Conservation (phyloP, 2,888 invertebrate species). For the Onthophagus sagittarius region DNA sequence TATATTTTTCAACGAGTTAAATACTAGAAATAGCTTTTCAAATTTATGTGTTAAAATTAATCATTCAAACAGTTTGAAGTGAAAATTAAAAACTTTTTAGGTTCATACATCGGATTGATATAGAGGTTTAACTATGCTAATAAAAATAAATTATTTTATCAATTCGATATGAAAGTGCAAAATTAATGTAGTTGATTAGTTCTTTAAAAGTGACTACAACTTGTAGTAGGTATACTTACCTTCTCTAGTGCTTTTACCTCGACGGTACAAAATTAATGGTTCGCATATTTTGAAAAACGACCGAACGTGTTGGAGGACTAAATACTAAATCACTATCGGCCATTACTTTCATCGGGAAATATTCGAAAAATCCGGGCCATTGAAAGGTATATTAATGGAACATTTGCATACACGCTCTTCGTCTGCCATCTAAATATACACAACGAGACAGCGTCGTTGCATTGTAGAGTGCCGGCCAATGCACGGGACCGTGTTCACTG, state of each 20-base stretch:
- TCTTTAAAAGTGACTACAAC: neutral
- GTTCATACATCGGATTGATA: too few species aligned
- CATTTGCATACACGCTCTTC: conserved; percentile 13
- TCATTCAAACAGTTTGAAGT: too few species aligned
- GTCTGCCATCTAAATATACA: conserved; percentile 15
- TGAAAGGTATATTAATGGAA: conserved; percentile 15
- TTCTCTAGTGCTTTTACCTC: neutral
- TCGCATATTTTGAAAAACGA: neutral
- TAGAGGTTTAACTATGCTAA: too few species aligned
- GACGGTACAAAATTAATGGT: neutral
- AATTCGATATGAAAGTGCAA: neutral
- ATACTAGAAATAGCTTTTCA: too few species aligned
- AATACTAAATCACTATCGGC: neutral
- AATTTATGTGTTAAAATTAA: too few species aligned
- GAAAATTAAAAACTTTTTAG: too few species aligned
- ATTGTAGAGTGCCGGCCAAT: conserved; percentile 8
- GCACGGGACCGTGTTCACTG: conserved; percentile 30
- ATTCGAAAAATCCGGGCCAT: conserved; percentile 4
- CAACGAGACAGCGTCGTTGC: conserved; percentile 1
- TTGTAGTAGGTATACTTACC: neutral
- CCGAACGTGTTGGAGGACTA: neutral
- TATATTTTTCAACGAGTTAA: too few species aligned
- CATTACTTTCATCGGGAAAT: conserved; percentile 10
- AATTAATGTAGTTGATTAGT: neutral
- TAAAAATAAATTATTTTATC: too few species aligned